Conservation (phyloP, 2,113 vertebrate genomes). For the Chionis minor region DNA sequence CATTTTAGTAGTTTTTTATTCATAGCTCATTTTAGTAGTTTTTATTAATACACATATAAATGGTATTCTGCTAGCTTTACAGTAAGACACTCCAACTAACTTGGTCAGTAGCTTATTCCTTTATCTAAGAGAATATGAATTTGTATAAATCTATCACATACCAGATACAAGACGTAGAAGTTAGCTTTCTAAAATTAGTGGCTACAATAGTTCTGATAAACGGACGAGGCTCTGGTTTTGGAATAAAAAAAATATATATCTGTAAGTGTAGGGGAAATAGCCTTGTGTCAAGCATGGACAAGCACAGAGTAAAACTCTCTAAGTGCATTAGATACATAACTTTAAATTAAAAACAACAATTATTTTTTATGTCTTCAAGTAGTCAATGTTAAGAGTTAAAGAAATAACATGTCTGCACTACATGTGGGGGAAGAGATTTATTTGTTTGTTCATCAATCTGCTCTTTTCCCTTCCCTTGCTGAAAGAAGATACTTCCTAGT, state of each 20-base stretch:
- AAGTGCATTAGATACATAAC: neutral
- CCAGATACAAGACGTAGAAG: neutral
- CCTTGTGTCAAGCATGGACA: neutral
- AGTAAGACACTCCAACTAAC: neutral
- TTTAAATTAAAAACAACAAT: neutral
- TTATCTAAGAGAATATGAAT: neutral
- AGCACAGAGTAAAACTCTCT: neutral
- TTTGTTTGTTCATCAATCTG: neutral
- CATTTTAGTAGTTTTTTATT: neutral
- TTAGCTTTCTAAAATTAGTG: neutral
- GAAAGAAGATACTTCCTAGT: neutral
- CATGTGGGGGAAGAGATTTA: neutral
- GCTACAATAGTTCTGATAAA: neutral
- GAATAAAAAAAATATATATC: neutral
- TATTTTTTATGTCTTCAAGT: neutral
- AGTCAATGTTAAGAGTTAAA: neutral
- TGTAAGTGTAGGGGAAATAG: neutral
- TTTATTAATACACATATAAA: neutral
- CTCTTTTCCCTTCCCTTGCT: neutral
- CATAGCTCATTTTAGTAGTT: neutral
- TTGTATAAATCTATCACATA: neutral
- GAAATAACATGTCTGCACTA: neutral
- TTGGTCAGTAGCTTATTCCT: neutral
- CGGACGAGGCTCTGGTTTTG: neutral
- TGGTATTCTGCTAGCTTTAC: neutral